Conservation (phyloP, 2,113 vertebrate species). For the Perccottus glenii region DNA sequence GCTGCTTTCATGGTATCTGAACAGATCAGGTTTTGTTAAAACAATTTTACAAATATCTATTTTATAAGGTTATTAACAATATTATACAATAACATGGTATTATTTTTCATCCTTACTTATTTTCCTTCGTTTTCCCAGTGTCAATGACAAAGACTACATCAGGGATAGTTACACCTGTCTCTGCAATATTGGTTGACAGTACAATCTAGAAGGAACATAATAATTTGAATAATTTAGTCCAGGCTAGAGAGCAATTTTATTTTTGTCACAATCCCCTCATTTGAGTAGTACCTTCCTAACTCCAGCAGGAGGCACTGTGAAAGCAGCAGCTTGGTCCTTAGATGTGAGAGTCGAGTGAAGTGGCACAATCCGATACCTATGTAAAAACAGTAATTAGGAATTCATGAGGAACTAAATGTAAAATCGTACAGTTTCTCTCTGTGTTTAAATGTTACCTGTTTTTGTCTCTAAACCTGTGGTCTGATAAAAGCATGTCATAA, state of each 20-base stretch:
- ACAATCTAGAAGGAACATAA: constrained; percentile 85
- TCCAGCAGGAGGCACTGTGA: constrained; percentile 89
- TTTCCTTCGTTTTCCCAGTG: constrained; percentile 95
- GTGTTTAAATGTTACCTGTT: constrained; percentile 77
- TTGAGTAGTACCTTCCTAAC: constrained; percentile 87
- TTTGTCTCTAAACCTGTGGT: constrained; percentile 88
- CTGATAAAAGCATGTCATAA: constrained; percentile 87
- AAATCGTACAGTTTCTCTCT: no score
- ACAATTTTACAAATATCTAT: no score
- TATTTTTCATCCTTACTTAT: constrained; percentile 81
- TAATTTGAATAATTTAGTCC: no score
- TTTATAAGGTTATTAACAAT: background rate
- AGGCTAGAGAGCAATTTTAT: no score
- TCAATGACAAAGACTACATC: constrained; percentile 98
- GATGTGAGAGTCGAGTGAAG: constrained; percentile 96
- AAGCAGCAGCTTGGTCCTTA: constrained; percentile 93
- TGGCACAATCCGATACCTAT: constrained; percentile 88
- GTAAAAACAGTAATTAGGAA: background rate
- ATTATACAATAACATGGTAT: no score
- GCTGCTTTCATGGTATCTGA: constrained; percentile 95
- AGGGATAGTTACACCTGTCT: constrained; percentile 97
- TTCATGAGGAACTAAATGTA: background rate
- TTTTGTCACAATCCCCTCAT: background rate
- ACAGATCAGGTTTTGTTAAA: background rate
- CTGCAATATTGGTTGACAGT: constrained; percentile 97